Evolutionary conservation across 1,140 invertebrate genomes (phyloP), one percentile per base, ranked within the genome.

Genomic region (Nephotettix cincticeps): DNA sequence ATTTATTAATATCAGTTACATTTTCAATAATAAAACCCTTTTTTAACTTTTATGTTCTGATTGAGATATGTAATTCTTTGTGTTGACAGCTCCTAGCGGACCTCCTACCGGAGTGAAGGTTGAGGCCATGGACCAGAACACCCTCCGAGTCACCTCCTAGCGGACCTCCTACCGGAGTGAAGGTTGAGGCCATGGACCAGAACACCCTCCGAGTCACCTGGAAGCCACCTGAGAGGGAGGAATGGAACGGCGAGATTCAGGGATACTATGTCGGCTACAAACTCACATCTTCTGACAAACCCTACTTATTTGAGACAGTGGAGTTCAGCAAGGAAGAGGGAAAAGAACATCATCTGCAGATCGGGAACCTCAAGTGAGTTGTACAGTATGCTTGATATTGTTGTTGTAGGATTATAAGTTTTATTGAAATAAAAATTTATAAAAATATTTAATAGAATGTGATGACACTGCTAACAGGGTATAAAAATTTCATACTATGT

Each of bases 231-330:
- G 84, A 89, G 75, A 88, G 90, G 56, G 91, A 94, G 73, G 90
- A 94, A 76, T 97, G 94, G 94, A 97, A 97, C 77, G 95, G 95
- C 27, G 93, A 96, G 83, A 93, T 97, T 75, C 86, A 92, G 74
- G 93, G 93, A 72, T 95, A 95, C 79, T 94, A 94, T 78, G 92
- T 96, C 72, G 95, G 94, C 29, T 95, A 95, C 80, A 93, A 93
- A 84, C 83, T 93, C n/a, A 91, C 89, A 0, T 92, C 90, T 72
- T 93, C 90, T 75, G 95, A 97, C 79, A 95, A 96, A 75, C 92
- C 91, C 0, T 96, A 93, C 79, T 87, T 95, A 68, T 97, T 94
- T 78, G 94, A 96, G 82, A 96, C 94, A 63, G 92, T 96, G 14
- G 94, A 96, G 80, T 95, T 96, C 78, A 92, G 90, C 54, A 93